Evolutionary conservation across 2,113 vertebrate genomes (phyloP).

Genomic region (Zootoca vivipara): DNA sequence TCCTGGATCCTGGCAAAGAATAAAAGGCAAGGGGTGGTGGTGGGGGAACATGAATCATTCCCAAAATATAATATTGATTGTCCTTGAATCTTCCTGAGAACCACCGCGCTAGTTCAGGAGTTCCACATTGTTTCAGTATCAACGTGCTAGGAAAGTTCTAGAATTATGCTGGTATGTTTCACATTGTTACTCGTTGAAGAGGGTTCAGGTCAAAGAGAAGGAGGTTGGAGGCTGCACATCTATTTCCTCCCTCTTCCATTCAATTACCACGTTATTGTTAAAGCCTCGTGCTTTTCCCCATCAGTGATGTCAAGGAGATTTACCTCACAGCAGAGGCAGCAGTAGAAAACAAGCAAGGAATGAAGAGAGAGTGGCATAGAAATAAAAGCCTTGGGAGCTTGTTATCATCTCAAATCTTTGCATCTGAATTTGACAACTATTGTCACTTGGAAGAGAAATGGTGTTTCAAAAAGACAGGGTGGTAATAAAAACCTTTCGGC

Average conservation of each 20-base stretch:
- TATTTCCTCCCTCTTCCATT: not conserved
- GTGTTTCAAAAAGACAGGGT: not conserved
- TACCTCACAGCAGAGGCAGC: not conserved
- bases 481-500: not conserved
- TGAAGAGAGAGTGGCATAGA: not conserved
- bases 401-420: not conserved
- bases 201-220: not conserved
- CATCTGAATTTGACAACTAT: not conserved
- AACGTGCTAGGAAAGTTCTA: not conserved
- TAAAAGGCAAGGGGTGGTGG: constrained; percentile 20
- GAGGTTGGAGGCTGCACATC: not conserved
- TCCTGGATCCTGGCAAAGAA: constrained; percentile 24
- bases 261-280: not conserved
- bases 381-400: not conserved
- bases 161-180: not conserved
- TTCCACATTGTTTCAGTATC: not conserved
- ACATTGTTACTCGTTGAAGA: not conserved
- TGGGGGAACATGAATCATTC: too few relatives aligned
- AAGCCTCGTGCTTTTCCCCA: not conserved
- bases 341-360: not conserved
- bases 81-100: too few relatives aligned
- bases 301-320: not conserved
- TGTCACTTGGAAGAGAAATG: not conserved
- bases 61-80: too few relatives aligned
- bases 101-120: too few relatives aligned